Percentiles rank a stretch among this genome's conserved stretches.
These are phyloP conservation scores for Poeciliopsis occidentalis DNA, from an alignment of 2,113 vertebrate species.

Conservation along the genomic window DNA sequence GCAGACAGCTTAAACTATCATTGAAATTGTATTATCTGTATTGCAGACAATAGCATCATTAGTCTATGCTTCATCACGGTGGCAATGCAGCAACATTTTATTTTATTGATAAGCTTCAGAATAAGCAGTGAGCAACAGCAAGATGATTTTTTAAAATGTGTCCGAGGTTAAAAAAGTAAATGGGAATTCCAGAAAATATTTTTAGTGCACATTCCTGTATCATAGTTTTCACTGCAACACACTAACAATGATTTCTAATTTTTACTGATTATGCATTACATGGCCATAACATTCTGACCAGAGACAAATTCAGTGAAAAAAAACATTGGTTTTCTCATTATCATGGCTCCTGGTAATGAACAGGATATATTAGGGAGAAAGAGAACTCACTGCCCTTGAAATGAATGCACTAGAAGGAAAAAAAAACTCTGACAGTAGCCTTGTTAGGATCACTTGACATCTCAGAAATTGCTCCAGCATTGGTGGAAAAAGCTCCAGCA, in stretches of 20 bases:
- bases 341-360: neutral
- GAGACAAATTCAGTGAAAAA: neutral
- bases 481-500: too few relatives aligned
- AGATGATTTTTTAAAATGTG: conserved; percentile 10
- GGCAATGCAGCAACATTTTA: conserved; percentile 1
- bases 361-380: neutral
- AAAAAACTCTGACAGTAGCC: neutral
- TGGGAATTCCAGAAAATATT: neutral
- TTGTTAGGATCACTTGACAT: neutral
- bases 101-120: neutral
- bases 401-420: neutral
- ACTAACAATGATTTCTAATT: neutral
- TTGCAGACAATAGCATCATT: conserved; percentile 1
- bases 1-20: conserved; percentile 18
- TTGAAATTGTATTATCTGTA: conserved; percentile 18
- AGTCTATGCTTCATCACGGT: conserved; percentile 7
- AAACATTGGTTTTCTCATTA: neutral
- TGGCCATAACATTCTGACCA: neutral
- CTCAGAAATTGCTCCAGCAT: neutral
- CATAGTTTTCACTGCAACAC: neutral
- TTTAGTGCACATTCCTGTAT: neutral
- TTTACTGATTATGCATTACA: neutral
- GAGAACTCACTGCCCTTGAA: neutral
- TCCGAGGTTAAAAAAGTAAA: neutral
- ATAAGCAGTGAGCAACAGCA: neutral